Base-by-base conservation (phyloP, 2,888 invertebrate genomes). In the Spisula solida region DNA sequence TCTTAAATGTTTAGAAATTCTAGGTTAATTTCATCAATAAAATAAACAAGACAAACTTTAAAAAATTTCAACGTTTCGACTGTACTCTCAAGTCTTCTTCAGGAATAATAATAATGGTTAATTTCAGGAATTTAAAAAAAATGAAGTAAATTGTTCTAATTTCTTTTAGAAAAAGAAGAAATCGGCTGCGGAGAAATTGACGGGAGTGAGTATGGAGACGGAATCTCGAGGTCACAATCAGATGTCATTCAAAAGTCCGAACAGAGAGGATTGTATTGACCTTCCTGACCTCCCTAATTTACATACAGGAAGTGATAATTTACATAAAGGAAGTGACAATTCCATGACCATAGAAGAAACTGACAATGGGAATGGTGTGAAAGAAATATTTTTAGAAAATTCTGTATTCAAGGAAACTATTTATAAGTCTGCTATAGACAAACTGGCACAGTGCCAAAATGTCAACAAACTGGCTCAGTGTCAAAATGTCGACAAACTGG, bases 141-240 rank as follows among this genome's bases (percentile, higher is more conserved):
- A n/a, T n/a, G n/a, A n/a, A n/a, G n/a, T n/a, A n/a, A n/a, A n/a
- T n/a, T n/a, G 48, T 10, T 47, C n/a, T 20, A 41, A n/a, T 41
- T 41, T 41, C 8, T 85, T 88, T 8, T 81, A 90, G 90, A 90
- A 87, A 79, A 85, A 75, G 41, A 88, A 87, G 75, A 91, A 87
- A 81, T 70, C 79, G 8, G 48, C 60, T 5, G 86, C 88, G 18
- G 87, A 86, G 51, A 89, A 89, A 51, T 31, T 91, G 16, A 75
- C 82, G 6, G 91, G 91, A 41, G 55, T 85, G 31, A 84, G 16
- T 48, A 79, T 60, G 79, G 82, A 47, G 51, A 86, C 87, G 16
- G 86, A 87, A 31, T 31, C 48, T n/a, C 20, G 87, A 51, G 89
- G 89, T 41, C 47, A 82, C 10, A 41, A 75, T 82, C 78, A 85